Conservation (phyloP, 1,140 invertebrate genomes). For the Diplogasteroides magnus region DNA sequence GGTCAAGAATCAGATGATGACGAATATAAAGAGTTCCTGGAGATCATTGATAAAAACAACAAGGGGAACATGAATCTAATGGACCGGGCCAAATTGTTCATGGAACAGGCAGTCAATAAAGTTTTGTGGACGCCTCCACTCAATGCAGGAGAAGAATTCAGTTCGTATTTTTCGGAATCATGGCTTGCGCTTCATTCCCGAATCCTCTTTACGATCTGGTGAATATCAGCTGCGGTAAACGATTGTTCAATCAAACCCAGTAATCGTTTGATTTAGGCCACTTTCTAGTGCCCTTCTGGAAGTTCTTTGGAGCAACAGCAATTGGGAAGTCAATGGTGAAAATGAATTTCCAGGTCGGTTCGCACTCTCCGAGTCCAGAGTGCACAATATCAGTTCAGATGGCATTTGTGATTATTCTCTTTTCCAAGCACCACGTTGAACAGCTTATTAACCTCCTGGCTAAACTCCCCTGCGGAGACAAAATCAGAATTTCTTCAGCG, state of each 20-base stretch:
- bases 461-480: no score
- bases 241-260: background rate
- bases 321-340: slow-evolving; percentile 95
- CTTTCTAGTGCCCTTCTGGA: slow-evolving; percentile 98
- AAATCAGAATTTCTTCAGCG: no score
- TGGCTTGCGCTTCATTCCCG: slow-evolving; percentile 92
- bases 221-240: slow-evolving; percentile 75
- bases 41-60: slow-evolving; percentile 21
- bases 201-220: slow-evolving; percentile 98
- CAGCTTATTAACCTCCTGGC: no score
- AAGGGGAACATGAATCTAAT: background rate
- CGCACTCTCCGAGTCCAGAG: no score
- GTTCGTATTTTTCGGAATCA: slow-evolving; percentile 92
- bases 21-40: slow-evolving; percentile 49
- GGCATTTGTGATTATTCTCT: slow-evolving; percentile 92
- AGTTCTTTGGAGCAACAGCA: slow-evolving; percentile 97
- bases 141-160: no score
- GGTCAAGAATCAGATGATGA: slow-evolving; percentile 54
- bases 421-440: slow-evolving; percentile 82
- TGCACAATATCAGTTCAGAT: no score
- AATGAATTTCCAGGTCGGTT: slow-evolving; percentile 82
- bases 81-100: no score
- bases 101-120: no score
- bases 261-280: slow-evolving; percentile 86
- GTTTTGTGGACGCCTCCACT: no score